Evolutionary conservation across 2,888 invertebrate species (phyloP).

Genomic region (Norana najaformis): DNA sequence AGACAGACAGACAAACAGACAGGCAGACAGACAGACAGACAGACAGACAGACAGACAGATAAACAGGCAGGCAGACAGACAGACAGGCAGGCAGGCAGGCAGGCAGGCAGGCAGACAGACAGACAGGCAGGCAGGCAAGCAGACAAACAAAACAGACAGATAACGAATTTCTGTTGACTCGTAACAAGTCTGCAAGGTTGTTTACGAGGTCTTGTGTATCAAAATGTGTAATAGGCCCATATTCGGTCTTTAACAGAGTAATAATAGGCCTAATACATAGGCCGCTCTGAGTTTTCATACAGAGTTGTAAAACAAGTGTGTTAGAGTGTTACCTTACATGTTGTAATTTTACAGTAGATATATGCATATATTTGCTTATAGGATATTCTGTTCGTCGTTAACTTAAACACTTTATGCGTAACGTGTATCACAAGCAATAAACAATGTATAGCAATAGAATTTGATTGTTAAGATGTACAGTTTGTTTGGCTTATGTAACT

Average conservation of each 20-base stretch:
- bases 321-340: neutral
- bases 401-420: neutral
- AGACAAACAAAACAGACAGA: too few relatives aligned
- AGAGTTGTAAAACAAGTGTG: neutral
- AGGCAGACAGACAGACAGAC: neutral
- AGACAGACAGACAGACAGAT: neutral
- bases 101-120: neutral
- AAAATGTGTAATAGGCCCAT: too few relatives aligned
- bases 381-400: neutral
- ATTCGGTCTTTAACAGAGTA: neutral
- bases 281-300: neutral
- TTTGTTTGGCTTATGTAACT: neutral
- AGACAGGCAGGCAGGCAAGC: neutral
- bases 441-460: conserved; percentile 16
- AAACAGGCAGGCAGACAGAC: neutral
- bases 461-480: neutral
- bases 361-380: neutral
- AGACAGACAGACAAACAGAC: neutral
- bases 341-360: neutral
- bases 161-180: neutral
- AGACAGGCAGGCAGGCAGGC: neutral
- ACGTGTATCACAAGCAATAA: conserved; percentile 25
- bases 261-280: neutral
- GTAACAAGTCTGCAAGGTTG: neutral
- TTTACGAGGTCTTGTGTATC: neutral